Evolutionary conservation across 1,140 invertebrate genomes (phyloP).

Genomic region (Elysia chlorotica): DNA sequence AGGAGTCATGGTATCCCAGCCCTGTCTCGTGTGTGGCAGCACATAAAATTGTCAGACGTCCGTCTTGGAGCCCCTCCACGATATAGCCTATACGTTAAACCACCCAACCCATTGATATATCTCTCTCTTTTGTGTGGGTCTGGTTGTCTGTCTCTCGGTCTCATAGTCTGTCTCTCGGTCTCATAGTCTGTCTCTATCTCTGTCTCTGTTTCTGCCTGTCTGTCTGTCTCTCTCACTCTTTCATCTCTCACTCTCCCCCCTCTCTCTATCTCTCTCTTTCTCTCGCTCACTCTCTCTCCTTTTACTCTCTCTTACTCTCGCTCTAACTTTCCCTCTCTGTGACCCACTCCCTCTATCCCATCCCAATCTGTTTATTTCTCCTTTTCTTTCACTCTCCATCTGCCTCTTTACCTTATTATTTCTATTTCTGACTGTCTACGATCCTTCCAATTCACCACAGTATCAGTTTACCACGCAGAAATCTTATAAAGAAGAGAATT

Average conservation of each 20-base stretch:
- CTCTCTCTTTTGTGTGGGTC: not conserved
- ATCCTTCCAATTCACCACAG: not conserved
- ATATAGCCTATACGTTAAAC: too few species aligned
- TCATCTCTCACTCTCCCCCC: not conserved
- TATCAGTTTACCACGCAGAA: not conserved
- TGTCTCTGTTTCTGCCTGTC: too few species aligned
- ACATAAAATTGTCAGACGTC: too few species aligned
- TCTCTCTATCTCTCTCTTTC: not conserved
- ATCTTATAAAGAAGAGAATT: too few species aligned
- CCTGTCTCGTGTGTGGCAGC: too few species aligned
- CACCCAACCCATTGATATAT: not conserved
- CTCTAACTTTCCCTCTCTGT: not conserved
- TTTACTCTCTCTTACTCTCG: conserved; percentile 4
- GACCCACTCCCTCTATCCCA: not conserved
- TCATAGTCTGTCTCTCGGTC: not conserved
- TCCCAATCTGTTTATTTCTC: not conserved
- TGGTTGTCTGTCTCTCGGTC: not conserved
- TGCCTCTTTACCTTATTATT: not conserved
- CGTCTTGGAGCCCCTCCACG: too few species aligned
- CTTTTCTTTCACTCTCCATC: not conserved
- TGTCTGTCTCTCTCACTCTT: not conserved
- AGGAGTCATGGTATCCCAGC: too few species aligned
- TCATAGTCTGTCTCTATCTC: too few species aligned
- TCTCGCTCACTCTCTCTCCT: not conserved
- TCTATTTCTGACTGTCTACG: not conserved